A percentile compares a stretch with the other conserved stretches of the same genome.
Evolutionary conservation across 2,113 vertebrate genomes (phyloP).

Genomic region (Osmerus eperlanus): DNA sequence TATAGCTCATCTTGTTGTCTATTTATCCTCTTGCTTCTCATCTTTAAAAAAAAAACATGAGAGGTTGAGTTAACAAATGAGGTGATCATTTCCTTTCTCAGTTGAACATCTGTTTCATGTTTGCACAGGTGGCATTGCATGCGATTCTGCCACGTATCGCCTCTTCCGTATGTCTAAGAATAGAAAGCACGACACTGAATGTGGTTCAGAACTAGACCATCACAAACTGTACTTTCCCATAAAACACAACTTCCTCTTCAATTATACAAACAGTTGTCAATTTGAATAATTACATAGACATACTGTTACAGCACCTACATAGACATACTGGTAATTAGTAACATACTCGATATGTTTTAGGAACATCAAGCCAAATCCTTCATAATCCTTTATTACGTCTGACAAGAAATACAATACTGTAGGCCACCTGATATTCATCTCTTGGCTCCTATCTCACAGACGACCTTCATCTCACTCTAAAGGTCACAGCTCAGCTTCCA

Average conservation of each 20-base stretch:
- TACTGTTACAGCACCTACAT: background rate
- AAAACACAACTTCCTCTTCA: background rate
- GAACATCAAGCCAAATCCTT: no score
- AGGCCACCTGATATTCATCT: conserved; percentile 1
- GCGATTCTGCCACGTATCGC: background rate
- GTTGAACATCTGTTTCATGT: background rate
- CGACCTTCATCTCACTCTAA: conserved; percentile 14
- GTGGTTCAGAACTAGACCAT: background rate
- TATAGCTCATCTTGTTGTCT: no score
- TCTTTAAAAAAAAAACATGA: no score
- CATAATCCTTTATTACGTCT: background rate
- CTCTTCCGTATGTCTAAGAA: background rate
- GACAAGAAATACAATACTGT: background rate
- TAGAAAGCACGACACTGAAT: background rate
- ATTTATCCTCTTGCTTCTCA: no score
- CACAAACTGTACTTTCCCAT: background rate
- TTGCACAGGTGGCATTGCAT: conserved; percentile 3
- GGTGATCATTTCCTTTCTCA: background rate
- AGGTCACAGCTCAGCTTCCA: conserved; percentile 18
- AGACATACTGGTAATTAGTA: no score
- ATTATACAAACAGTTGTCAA: background rate
- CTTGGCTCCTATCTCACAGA: conserved; percentile 4
- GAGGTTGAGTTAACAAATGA: background rate
- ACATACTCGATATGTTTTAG: no score
- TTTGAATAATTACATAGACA: background rate